Evolutionary conservation across 1,140 invertebrate species (phyloP).

Genomic region (Copidosoma floridanum): DNA sequence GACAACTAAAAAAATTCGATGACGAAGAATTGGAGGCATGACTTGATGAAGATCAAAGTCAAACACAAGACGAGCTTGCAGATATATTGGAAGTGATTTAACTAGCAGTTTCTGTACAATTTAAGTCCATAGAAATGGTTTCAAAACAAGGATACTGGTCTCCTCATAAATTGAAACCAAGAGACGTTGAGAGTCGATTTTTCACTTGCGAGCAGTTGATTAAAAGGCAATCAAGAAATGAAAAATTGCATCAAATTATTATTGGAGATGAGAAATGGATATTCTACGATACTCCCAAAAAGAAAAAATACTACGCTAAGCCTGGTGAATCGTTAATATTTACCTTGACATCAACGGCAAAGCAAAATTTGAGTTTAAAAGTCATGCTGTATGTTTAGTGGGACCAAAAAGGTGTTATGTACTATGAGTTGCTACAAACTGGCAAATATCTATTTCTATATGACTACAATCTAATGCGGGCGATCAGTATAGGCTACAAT

Average conservation of each 20-base stretch:
- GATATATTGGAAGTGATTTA: not conserved
- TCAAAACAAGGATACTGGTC: constrained; percentile 2
- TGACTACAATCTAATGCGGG: too few species aligned
- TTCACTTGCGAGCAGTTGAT: constrained; percentile 26
- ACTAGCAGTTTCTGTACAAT: constrained; percentile 5
- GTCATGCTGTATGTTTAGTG: too few species aligned
- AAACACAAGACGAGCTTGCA: constrained; percentile 9
- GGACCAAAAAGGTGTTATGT: too few species aligned
- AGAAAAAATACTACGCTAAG: too few species aligned
- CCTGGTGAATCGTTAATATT: too few species aligned
- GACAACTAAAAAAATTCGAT: constrained; percentile 1
- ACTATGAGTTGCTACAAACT: too few species aligned
- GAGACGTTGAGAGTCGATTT: constrained; percentile 30
- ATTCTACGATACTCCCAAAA: not conserved
- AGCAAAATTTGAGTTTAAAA: too few species aligned
- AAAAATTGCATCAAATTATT: not conserved
- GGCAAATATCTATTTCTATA: too few species aligned
- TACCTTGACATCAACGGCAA: too few species aligned
- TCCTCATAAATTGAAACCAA: constrained; percentile 33
- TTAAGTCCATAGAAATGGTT: not conserved
- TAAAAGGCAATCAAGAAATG: constrained; percentile 13
- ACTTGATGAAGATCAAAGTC: constrained; percentile 7
- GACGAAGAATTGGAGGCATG: constrained; percentile 10
- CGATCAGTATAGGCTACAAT: too few species aligned
- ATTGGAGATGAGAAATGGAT: not conserved